phyloP scores from a whole-genome alignment of 2,113 vertebrate genomes.

The Sterrhoptilus dennistouni region DNA sequence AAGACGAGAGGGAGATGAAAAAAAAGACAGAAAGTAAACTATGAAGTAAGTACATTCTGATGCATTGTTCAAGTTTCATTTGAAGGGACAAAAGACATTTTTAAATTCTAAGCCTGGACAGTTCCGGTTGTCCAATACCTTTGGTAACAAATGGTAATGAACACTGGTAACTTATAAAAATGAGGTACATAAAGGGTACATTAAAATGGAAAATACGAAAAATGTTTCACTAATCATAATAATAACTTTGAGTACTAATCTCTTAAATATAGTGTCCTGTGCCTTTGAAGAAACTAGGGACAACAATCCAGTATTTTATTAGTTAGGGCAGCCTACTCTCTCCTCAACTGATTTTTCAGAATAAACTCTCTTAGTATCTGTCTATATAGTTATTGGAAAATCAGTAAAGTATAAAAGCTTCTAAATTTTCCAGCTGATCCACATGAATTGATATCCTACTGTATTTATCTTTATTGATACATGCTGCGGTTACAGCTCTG shows the following conservation, averaged over 20 bases:
- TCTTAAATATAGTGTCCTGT: neutral
- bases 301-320: neutral
- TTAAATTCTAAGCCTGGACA: neutral
- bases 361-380: neutral
- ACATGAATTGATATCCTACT: neutral
- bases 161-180: neutral
- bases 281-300: neutral
- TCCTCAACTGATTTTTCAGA: neutral
- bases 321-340: neutral
- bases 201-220: neutral
- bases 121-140: neutral
- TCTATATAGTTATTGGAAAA: neutral
- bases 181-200: neutral
- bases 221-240: neutral
- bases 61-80: neutral
- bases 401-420: neutral
- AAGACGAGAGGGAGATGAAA: neutral
- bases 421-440: neutral
- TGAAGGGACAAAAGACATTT: neutral
- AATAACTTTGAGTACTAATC: neutral
- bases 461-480: constrained; percentile 73
- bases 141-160: neutral
- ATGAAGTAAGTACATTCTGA: neutral
- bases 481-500: constrained; percentile 61
- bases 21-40: neutral